A percentile compares a stretch with the other conserved stretches of the same genome.
These are phyloP conservation scores for Mirounga angustirostris DNA, from an alignment of 2,113 vertebrate species.

Conservation along the genomic window DNA sequence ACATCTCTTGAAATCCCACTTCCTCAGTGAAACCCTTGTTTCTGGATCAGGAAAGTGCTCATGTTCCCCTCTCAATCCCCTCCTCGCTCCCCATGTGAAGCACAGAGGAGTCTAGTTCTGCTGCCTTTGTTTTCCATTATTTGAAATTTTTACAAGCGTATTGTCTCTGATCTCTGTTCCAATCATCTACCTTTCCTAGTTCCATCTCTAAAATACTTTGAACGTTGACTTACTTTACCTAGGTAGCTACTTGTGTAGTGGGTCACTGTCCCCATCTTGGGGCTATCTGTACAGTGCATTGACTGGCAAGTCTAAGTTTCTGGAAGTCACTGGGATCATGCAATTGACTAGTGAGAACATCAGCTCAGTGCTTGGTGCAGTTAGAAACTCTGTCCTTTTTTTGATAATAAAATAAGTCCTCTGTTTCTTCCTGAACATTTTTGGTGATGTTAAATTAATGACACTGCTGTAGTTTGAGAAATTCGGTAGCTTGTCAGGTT, in stretches of 20 bases:
- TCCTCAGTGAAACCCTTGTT: neutral
- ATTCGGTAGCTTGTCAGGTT: neutral
- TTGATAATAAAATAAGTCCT: slow-evolving; percentile 3
- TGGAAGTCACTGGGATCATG: neutral
- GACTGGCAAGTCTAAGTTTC: neutral
- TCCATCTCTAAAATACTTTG: neutral
- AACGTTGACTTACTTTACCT: neutral
- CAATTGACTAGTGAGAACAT: neutral
- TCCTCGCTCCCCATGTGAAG: neutral
- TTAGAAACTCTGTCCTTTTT: neutral
- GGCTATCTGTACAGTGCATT: neutral
- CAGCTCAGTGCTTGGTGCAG: neutral
- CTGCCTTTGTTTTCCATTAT: neutral
- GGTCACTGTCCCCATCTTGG: neutral
- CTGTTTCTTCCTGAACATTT: slow-evolving; percentile 14
- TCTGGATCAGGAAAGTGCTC: neutral
- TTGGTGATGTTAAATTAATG: slow-evolving; percentile 16
- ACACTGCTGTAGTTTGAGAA: neutral
- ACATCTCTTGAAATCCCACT: neutral
- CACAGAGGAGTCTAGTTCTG: neutral
- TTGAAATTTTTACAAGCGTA: neutral
- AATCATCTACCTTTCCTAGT: neutral
- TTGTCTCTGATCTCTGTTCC: neutral
- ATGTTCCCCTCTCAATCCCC: neutral
- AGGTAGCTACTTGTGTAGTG: neutral